Percentiles rank a stretch among this genome's conserved stretches.
phyloP scores from a whole-genome alignment of 2,113 vertebrate species.

The Chamaetylas fuelleborni region DNA sequence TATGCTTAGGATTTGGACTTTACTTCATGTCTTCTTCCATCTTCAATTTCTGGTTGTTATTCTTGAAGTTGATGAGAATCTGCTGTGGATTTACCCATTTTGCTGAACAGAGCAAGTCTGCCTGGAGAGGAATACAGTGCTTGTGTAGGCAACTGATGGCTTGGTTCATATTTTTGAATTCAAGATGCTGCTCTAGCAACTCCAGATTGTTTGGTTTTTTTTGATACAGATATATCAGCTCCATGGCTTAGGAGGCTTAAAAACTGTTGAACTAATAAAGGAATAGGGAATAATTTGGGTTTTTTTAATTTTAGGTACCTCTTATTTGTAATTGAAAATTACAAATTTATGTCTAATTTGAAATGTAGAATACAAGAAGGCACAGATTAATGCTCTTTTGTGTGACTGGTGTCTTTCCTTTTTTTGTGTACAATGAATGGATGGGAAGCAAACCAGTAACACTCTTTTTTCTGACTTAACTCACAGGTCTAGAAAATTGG shows the following conservation, averaged over 20 bases:
- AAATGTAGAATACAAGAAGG: background rate
- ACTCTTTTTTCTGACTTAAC: background rate
- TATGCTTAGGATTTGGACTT: background rate
- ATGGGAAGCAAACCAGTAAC: background rate
- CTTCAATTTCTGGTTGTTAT: background rate
- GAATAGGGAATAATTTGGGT: background rate
- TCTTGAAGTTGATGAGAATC: background rate
- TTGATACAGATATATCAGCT: background rate
- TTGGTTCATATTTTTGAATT: background rate
- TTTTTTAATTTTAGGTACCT: background rate
- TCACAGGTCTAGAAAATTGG: background rate
- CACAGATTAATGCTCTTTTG: background rate
- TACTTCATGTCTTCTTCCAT: background rate
- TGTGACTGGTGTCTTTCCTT: background rate
- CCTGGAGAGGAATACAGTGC: background rate
- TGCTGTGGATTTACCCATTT: background rate
- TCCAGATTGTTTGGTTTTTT: background rate
- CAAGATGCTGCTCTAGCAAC: background rate
- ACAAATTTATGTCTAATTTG: background rate
- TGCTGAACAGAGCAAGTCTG: background rate
- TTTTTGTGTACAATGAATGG: background rate
- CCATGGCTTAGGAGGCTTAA: background rate
- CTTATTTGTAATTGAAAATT: background rate
- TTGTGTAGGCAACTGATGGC: background rate
- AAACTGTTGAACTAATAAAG: background rate